Percentiles rank a stretch among this genome's conserved stretches.
phyloP scores from a whole-genome alignment of 2,888 invertebrate species.

The Phanerotoma sp. region DNA sequence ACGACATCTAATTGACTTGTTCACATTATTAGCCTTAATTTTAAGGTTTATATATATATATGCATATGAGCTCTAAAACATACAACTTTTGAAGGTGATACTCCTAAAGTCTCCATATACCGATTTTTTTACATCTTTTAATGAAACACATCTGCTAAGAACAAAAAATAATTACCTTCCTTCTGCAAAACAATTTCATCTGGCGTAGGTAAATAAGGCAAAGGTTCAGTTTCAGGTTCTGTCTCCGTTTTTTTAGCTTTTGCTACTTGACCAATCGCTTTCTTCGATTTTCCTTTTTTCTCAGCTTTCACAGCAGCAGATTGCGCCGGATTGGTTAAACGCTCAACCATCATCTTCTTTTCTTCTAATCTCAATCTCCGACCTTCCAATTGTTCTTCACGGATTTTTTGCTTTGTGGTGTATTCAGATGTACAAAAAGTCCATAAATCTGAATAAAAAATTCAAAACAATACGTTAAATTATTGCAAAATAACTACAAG shows the following conservation, averaged over 20 bases:
- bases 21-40: no score
- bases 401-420: conserved; percentile 52
- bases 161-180: no score
- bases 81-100: no score
- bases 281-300: conserved; percentile 33
- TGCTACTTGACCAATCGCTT: conserved; percentile 16
- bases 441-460: conserved; percentile 57
- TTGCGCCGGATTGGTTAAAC: conserved; percentile 56
- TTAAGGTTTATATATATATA: no score
- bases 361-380: conserved; percentile 58
- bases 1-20: no score
- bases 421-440: conserved; percentile 59
- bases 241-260: conserved; percentile 47
- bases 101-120: no score
- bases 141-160: no score
- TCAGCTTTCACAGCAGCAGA: conserved; percentile 23
- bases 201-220: conserved; percentile 53
- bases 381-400: conserved; percentile 58
- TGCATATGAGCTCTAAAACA: no score
- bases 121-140: no score
- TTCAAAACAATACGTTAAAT: neutral
- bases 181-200: conserved; percentile 42
- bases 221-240: conserved; percentile 56
- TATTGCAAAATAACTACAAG: no score
- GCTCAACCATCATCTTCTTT: conserved; percentile 54